A percentile compares a stretch with the other conserved stretches of the same genome.
Evolutionary conservation across 2,888 invertebrate species (phyloP).

Genomic region (Rotaria magnacalcarata): DNA sequence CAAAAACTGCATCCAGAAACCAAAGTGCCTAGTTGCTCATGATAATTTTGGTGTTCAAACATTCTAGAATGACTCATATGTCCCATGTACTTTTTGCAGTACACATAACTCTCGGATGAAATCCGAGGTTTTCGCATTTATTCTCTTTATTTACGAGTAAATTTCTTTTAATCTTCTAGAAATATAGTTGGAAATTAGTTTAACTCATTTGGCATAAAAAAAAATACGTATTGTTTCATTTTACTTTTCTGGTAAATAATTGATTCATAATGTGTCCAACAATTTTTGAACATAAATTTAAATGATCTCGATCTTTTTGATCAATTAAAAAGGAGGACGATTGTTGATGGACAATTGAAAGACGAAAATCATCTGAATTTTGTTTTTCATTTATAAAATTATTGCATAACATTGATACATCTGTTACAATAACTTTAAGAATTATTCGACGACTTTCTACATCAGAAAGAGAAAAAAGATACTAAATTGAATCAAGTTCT

Average conservation of each 20-base stretch:
- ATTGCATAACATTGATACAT: conserved; percentile 24
- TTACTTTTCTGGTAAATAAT: conserved; percentile 7
- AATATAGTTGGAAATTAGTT: no score
- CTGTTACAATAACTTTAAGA: conserved; percentile 8
- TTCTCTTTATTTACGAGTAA: no score
- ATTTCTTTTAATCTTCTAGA: no score
- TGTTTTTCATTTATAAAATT: neutral
- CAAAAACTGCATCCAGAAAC: no score
- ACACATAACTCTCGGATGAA: no score
- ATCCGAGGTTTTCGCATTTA: no score
- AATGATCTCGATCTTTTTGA: conserved; percentile 34
- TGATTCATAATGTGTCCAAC: conserved; percentile 28
- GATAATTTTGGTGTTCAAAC: no score
- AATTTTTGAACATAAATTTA: conserved; percentile 27
- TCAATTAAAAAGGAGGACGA: neutral
- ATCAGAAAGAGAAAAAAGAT: neutral
- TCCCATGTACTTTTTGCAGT: no score
- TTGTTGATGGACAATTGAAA: neutral
- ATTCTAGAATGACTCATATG: no score
- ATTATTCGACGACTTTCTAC: conserved; percentile 15
- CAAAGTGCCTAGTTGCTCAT: no score
- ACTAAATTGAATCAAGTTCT: no score
- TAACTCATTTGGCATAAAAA: no score
- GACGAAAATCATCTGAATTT: conserved; percentile 34
- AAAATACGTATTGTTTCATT: neutral